phyloP scores from a whole-genome alignment of 2,113 vertebrate genomes.

The Megaleporinus macrocephalus region DNA sequence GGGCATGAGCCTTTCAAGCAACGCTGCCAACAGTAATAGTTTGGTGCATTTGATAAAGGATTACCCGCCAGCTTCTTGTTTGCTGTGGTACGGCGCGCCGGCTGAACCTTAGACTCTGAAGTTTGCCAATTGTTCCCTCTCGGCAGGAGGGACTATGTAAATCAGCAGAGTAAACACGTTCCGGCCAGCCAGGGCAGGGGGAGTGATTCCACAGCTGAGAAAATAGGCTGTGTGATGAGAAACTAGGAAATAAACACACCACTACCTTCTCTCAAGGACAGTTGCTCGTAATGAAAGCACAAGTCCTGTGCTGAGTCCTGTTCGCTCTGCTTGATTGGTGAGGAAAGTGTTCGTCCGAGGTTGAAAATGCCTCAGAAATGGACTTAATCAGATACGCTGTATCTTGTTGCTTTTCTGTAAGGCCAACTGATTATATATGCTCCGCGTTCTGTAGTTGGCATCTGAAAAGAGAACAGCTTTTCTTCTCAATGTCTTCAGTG shows the following conservation, averaged over 20 bases:
- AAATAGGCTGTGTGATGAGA: slow-evolving; percentile 22
- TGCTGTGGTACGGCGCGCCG: slow-evolving; percentile 30
- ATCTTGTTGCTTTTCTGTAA: slow-evolving; percentile 1
- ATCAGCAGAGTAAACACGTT: slow-evolving; percentile 37
- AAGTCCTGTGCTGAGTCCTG: background rate
- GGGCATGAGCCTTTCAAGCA: background rate
- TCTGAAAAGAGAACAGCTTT: background rate
- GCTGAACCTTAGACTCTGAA: slow-evolving; percentile 50
- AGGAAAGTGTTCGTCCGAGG: background rate
- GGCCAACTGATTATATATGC: background rate
- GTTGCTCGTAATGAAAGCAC: background rate
- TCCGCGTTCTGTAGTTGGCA: background rate
- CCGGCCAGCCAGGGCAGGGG: background rate
- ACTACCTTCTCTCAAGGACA: background rate
- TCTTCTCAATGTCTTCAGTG: background rate
- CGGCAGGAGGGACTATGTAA: slow-evolving; percentile 44
- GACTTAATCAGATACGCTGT: background rate
- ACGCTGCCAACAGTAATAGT: slow-evolving; percentile 19
- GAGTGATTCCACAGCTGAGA: slow-evolving; percentile 27
- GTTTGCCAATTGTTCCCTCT: slow-evolving; percentile 29
- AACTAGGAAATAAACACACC: background rate
- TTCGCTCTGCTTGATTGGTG: background rate
- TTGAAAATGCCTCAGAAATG: background rate
- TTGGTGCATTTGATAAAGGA: slow-evolving; percentile 45
- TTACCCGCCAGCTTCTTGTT: slow-evolving; percentile 62